Base-by-base conservation (phyloP, 2,888 invertebrate species). In the Hoplodrina ambigua region DNA sequence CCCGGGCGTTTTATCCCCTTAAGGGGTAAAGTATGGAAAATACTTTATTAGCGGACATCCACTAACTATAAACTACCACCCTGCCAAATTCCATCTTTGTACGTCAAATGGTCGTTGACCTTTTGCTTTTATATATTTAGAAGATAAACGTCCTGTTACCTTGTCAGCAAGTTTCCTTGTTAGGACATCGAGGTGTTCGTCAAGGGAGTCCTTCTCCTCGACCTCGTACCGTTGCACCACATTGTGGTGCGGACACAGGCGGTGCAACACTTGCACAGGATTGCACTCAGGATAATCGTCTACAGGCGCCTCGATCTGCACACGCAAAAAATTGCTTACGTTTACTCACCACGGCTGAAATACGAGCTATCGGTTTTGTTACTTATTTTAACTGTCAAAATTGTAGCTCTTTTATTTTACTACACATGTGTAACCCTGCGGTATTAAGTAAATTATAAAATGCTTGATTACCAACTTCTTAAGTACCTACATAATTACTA, bases 161-260 rank as follows among this genome's bases (percentile, higher is more conserved):
- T 94, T 95, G 63, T 95, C 95, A 75, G 95, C 95, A 2, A 95
- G 92, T 81, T 94, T 94, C 84, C 90, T 90, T 15, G 95, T 93
- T 57, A 95, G 93, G 2, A 90, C 87, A 65, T 95, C 94, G 2
- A 95, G 91, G 57, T 95, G 94, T 55, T 94, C 94, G 69, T 95
- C 95, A 15, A 95, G 88, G 63, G 94, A 94, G 85, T 95, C 95
- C 82, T 95, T 95, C 82, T 93, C 88, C 66, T 94, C 94, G 50
- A 95, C 89, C 50, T 90, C 88, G 85, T 86, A 92, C 33, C 90
- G 81, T 76, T 94, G 94, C 65, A 94, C 89, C 70, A 94, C 94
- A 85, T 94, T 94, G 87, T 89, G 81, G 78, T 94, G 94, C 0
- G 94, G 94, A 72, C 94, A 94, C 33, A 94, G 87, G 2, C 91